Evolutionary conservation across 2,888 invertebrate species (phyloP), one percentile per base, ranked within the genome.

Genomic region (Portevinia maculata): DNA sequence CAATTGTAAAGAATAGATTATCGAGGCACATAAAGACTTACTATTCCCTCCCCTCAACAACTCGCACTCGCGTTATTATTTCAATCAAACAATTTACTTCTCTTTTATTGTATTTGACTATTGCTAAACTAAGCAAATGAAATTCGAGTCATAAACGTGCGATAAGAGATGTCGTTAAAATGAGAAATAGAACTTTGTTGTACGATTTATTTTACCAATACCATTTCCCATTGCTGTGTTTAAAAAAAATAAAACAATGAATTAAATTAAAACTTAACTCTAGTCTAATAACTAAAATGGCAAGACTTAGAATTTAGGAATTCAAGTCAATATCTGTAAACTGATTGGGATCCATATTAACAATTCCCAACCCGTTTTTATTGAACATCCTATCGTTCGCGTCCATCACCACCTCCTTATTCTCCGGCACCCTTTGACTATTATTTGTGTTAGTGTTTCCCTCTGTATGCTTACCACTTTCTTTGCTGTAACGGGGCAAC

Each of bases 291-390:
- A 4, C 24, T 50, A 24, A 28, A 50, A 48, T 48, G 69, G 57
- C 57, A 44, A 57, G 30, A 32, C 39, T 32, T 67, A 21, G 57
- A 86, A 86, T 88, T 87, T 34, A 75, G 24, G 62, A 86, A 87
- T 88, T 87, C 75, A 88, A 88, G 87, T 88, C 88, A 86, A 87
- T 88, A 86, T 86, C 85, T 59, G 81, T 76, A 39, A 78, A 83
- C 13, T 70, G 60, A 84, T 84, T 79, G 24, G 84, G 73, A 64
- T 78, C 79, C 59, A 74, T 74, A 64, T 84, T 62, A 64, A 74
- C 64, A 62, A 32, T 37, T 39, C 73, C 73, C 28, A 48, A 17
- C 32, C 69, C 62, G 32, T 65, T 70, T 69, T 57, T 79, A 32
- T n/a, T 19, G 44, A 37, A 30, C 9, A n/a, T 57, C 15, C 34